Base-by-base conservation (phyloP, 2,113 vertebrate species). In the Dromaius novaehollandiae region DNA sequence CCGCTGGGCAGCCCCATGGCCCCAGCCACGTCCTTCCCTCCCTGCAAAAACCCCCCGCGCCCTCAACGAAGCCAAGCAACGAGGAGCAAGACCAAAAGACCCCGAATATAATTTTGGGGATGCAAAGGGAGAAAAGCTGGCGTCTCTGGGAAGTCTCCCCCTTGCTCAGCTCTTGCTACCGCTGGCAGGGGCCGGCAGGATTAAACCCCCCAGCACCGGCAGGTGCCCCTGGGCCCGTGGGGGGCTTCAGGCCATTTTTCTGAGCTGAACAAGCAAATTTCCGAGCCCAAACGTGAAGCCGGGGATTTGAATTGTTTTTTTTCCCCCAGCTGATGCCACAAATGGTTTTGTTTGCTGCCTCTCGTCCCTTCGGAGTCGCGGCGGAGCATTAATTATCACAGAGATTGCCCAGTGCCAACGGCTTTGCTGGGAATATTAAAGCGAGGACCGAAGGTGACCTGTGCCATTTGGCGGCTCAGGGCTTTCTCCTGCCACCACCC, bases 161-260 rank as follows among this genome's bases (percentile, higher is more conserved):
- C 1, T 0, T 13, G 44, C 82, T 51, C 28, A 76, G 40, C 64
- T 19, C 38, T n/a, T 2, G 1, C 53, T 84, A 75, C 34, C 18
- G 3, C 16, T n/a, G 34, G 6, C 11, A 7, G 61, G 12, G 21
- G 22, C 13, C 1, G 7, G 79, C 1, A 4, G 13, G 12, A 4
- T 7, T 2, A 3, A 22, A 30, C 55, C n/a, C 11, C 2, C 19
- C 1, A 1, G 60, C 75, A 53, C 13, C 40, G 17, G 34, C 0
- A 0, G n/a, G 24, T 24, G 34, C 50, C 51, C 3, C 28, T 4
- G 6, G 22, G 18, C 8, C 9, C n/a, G 21, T 0, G 16, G 5
- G 7, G 14, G 40, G 11, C 9, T 55, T 64, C 7, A 0, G 12
- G 63, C 66, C 32, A 16, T 4, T 16, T 60, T 22, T 68, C 64